These are phyloP conservation scores for Cercocebus atys DNA, from an alignment of 2,113 vertebrate genomes.

Conservation along the genomic window DNA sequence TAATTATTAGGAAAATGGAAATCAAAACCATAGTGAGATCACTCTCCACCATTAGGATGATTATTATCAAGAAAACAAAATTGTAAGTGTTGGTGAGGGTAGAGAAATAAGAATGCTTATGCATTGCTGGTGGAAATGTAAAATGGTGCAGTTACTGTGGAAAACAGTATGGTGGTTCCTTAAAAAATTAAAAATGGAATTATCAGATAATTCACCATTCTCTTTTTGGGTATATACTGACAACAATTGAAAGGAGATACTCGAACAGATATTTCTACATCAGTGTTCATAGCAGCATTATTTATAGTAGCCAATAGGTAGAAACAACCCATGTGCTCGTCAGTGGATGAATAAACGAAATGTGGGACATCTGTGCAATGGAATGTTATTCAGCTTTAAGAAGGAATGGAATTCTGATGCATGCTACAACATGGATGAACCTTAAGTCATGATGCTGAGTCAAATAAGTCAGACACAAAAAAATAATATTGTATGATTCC, in stretches of 20 bases:
- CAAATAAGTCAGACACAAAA: not conserved
- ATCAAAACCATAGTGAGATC: not conserved
- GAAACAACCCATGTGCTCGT: not conserved
- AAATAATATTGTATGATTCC: not conserved
- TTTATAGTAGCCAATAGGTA: not conserved
- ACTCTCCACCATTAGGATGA: not conserved
- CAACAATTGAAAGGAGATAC: not conserved
- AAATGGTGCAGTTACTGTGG: not conserved
- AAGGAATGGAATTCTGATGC: not conserved
- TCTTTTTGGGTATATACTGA: not conserved
- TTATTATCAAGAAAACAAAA: not conserved
- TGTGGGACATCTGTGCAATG: not conserved
- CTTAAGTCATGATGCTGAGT: not conserved
- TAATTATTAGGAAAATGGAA: not conserved
- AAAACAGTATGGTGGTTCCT: not conserved
- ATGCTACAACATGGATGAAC: not conserved
- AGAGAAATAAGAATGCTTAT: not conserved
- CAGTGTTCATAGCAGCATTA: not conserved
- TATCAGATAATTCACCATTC: not conserved
- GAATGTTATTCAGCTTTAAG: not conserved
- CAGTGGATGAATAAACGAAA: not conserved
- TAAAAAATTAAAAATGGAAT: not conserved
- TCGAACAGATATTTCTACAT: not conserved
- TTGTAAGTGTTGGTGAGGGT: not conserved
- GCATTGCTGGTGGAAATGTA: not conserved